Conservation (phyloP, 2,797 vertebrate genomes). For the Huso huso region DNA sequence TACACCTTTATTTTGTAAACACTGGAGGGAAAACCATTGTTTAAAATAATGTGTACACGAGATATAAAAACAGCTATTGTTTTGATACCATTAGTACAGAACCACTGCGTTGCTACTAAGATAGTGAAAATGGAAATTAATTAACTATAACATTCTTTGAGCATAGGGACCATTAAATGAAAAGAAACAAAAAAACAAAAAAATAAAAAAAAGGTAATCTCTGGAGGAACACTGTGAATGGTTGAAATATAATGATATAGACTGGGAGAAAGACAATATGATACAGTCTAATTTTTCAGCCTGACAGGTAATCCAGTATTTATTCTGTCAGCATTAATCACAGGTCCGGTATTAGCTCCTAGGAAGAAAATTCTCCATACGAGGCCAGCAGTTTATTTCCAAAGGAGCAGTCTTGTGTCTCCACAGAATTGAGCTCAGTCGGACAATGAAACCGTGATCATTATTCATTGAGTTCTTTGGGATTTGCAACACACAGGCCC, state of each 20-base stretch:
- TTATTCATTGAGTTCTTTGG: constrained; percentile 18
- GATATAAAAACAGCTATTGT: no score
- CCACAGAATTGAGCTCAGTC: constrained; percentile 7
- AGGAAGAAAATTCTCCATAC: constrained; percentile 4
- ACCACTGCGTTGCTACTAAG: no score
- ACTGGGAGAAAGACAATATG: not conserved
- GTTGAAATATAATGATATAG: constrained; percentile 2
- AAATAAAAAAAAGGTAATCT: not conserved
- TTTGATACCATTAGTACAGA: no score
- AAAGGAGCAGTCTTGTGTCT: constrained; percentile 12
- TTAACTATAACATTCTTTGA: no score
- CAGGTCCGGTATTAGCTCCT: constrained; percentile 7
- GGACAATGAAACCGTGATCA: constrained; percentile 15
- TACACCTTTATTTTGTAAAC: no score
- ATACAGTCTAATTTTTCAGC: constrained; percentile 20
- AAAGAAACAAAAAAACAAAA: no score
- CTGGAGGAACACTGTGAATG: not conserved
- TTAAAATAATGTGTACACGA: no score
- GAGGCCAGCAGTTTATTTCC: constrained; percentile 8
- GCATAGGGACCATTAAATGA: no score
- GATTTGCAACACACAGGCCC: constrained; percentile 12
- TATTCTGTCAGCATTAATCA: constrained; percentile 23
- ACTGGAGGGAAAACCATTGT: no score
- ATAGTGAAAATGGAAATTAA: no score
- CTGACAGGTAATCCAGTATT: constrained; percentile 15